Evolutionary conservation across 2,797 vertebrate genomes (phyloP).

Genomic region (Petrocephalus schoutedeni): DNA sequence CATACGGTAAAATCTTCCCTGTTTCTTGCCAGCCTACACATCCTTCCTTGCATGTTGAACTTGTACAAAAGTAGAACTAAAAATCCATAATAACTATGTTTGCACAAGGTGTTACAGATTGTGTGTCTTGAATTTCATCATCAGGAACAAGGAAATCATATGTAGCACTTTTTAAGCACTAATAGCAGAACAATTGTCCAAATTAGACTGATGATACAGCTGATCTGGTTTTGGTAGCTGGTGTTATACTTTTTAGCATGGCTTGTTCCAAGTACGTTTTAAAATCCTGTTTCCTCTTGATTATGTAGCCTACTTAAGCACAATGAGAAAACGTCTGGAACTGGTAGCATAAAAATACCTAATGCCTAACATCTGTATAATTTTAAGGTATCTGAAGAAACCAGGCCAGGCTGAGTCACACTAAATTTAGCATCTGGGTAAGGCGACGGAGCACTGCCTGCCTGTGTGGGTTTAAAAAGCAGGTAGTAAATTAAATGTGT

Average conservation of each 20-base stretch:
- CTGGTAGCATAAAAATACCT: background rate
- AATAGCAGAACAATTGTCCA: background rate
- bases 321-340: background rate
- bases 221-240: background rate
- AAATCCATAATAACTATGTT: background rate
- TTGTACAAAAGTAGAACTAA: background rate
- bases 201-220: background rate
- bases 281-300: background rate
- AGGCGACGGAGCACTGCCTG: background rate
- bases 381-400: slow-evolving; percentile 2
- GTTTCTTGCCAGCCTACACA: background rate
- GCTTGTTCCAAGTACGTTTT: background rate
- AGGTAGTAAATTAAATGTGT: slow-evolving; percentile 12
- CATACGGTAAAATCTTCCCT: background rate
- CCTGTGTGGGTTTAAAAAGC: slow-evolving; percentile 4
- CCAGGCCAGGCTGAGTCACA: background rate
- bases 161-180: background rate
- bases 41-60: background rate
- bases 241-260: background rate
- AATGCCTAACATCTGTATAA: background rate
- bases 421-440: slow-evolving; percentile 9
- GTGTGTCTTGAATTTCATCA: background rate
- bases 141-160: background rate
- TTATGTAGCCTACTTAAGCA: background rate
- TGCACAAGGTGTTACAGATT: background rate